Percentiles rank a stretch among this genome's conserved stretches.
These are phyloP conservation scores for Bombus superbus DNA, from an alignment of 1,140 invertebrate genomes.

Conservation along the genomic window DNA sequence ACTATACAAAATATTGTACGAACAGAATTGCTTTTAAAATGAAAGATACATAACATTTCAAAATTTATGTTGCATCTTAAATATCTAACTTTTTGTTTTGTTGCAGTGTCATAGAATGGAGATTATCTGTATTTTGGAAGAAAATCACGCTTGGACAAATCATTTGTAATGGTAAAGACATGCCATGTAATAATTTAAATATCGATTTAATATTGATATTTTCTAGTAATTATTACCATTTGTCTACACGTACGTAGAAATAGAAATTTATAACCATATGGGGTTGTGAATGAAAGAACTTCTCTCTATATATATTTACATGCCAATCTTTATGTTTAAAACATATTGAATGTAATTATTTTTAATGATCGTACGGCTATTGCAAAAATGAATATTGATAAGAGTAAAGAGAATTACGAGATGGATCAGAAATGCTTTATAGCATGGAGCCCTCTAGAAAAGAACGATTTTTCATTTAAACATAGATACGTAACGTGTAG, in stretches of 20 bases:
- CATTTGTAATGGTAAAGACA: not conserved
- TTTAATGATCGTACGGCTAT: constrained; percentile 42
- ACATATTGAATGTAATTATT: constrained; percentile 41
- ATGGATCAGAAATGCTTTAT: constrained; percentile 57
- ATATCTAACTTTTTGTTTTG: constrained; percentile 2
- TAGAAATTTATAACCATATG: not conserved
- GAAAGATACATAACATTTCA: not conserved
- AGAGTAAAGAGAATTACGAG: constrained; percentile 62
- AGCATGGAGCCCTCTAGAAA: constrained; percentile 61
- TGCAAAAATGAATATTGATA: constrained; percentile 41
- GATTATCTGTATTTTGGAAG: too few species aligned
- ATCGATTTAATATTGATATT: not conserved
- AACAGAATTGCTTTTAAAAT: not conserved
- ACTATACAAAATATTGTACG: not conserved
- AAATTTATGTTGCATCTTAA: constrained; percentile 1
- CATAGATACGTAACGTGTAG: constrained; percentile 62
- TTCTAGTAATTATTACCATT: not conserved
- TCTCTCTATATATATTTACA: not conserved
- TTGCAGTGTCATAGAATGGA: constrained; percentile 6
- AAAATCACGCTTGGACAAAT: not conserved
- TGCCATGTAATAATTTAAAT: not conserved
- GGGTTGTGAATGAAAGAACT: constrained; percentile 6
- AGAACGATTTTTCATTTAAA: constrained; percentile 58
- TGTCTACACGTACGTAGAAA: not conserved
- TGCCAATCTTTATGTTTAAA: constrained; percentile 17